Evolutionary conservation across 2,113 vertebrate species (phyloP), one percentile per base, ranked within the genome.

Genomic region (Salvelinus sp.): DNA sequence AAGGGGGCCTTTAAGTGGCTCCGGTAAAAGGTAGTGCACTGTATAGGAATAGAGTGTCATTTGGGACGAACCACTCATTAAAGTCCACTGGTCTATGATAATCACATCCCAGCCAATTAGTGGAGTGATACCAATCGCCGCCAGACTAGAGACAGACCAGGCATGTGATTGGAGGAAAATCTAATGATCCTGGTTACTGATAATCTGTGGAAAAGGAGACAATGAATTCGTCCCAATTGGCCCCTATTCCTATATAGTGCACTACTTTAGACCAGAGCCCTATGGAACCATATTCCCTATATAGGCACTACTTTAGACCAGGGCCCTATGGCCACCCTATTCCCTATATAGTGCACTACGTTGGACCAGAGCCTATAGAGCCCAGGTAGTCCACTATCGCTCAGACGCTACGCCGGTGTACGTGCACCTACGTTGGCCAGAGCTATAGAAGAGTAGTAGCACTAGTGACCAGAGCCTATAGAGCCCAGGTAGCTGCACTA

Each of bases 31-130:
- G 38, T 44, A 54, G 50, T 54, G 16, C 50, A 54, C 12, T 54
- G 3, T 18, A 54, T 5, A 54, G 50, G 50, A 54, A 54, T 18
- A 54, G 16, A 14, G 50, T 54, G 12, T 54, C 3, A 18, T 54
- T 54, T 13, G 50, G 16, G 50, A 13, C 50, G 4, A 13, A 16
- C 0, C 50, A 16, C 50, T 54, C 50, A 13, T 54, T 54, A 0
- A 54, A 54, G 38, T 9, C 38, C 38, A 44, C 1, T 57, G 23
- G 12, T 70, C 69, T 66, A 22, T 2, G 20, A 1, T 2, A 64
- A 85, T 84, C 47, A 18, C 23, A 85, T 76, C 33, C 69, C 48
- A 47, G 66, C 5, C 66, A 83, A 84, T 33, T 44, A 62, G 22
- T 9, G 14, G 6, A 73, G 30, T 85, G 79, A 82, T 72, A 64